phyloP scores from a whole-genome alignment of 2,797 vertebrate species.

The Heliangelus exortis region DNA sequence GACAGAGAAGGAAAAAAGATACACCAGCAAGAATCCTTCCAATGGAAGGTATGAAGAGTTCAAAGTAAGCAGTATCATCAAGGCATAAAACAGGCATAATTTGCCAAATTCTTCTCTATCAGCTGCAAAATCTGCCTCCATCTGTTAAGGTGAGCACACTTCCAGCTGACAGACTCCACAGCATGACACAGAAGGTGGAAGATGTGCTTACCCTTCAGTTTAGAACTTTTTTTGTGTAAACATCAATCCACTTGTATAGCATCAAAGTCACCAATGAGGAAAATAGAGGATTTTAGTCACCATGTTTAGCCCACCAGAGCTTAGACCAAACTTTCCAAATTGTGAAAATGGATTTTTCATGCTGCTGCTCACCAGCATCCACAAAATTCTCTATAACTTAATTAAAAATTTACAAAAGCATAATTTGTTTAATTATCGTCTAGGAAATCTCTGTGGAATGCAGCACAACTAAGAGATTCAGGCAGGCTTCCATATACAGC shows the following conservation, averaged over 20 bases:
- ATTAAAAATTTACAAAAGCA: conserved; percentile 3
- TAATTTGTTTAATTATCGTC: conserved; percentile 20
- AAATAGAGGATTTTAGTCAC: neutral
- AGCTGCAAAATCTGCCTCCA: neutral
- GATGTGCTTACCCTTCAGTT: neutral
- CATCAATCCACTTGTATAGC: neutral
- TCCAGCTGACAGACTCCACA: neutral
- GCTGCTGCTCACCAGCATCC: neutral
- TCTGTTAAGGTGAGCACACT: neutral
- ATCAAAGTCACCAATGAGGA: neutral
- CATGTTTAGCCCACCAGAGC: neutral
- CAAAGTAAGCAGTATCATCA: neutral
- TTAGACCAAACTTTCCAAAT: neutral
- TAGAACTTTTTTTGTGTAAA: neutral
- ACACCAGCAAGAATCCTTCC: neutral
- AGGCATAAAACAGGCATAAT: neutral
- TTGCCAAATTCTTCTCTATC: neutral
- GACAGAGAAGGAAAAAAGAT: neutral
- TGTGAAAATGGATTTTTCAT: neutral
- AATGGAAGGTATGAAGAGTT: neutral
- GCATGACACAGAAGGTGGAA: neutral
- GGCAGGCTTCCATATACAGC: neutral
- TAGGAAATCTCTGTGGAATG: neutral
- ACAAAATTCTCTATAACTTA: neutral
- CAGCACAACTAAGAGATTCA: conserved; percentile 12